Evolutionary conservation across 2,797 vertebrate genomes (phyloP).

Genomic region (Carapus acus): DNA sequence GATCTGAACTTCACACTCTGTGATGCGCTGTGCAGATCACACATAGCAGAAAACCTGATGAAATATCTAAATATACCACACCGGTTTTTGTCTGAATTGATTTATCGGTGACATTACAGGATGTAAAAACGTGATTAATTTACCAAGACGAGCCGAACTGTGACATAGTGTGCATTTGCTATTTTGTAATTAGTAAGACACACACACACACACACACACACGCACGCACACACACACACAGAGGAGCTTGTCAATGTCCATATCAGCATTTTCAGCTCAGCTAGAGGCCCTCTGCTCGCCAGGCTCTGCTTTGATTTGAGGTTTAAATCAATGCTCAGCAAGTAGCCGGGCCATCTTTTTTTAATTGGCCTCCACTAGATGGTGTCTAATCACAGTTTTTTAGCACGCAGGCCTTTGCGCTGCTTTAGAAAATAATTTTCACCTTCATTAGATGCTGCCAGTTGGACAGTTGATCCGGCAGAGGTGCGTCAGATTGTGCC

Average conservation of each 20-base stretch:
- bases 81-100: conserved; percentile 16
- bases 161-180: conserved; percentile 8
- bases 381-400: conserved; percentile 63
- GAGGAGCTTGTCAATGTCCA: conserved; percentile 33
- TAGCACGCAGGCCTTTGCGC: background rate
- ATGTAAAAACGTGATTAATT: conserved; percentile 36
- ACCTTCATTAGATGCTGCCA: conserved; percentile 10
- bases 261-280: conserved; percentile 26
- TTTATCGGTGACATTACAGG: conserved; percentile 6
- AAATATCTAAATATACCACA: too few relatives aligned
- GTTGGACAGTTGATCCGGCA: conserved; percentile 2
- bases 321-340: conserved; percentile 15
- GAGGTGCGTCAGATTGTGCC: background rate
- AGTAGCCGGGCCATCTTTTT: too few relatives aligned
- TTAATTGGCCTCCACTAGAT: conserved; percentile 63
- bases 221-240: too few relatives aligned
- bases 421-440: background rate
- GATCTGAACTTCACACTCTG: conserved; percentile 29
- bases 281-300: conserved; percentile 14
- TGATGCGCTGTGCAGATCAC: too few relatives aligned
- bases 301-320: conserved; percentile 23
- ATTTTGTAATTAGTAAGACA: conserved; percentile 24
- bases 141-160: conserved; percentile 40
- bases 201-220: too few relatives aligned
- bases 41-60: too few relatives aligned